These are phyloP conservation scores for Epinotia nisella DNA, from an alignment of 2,888 invertebrate species.

Conservation along the genomic window DNA sequence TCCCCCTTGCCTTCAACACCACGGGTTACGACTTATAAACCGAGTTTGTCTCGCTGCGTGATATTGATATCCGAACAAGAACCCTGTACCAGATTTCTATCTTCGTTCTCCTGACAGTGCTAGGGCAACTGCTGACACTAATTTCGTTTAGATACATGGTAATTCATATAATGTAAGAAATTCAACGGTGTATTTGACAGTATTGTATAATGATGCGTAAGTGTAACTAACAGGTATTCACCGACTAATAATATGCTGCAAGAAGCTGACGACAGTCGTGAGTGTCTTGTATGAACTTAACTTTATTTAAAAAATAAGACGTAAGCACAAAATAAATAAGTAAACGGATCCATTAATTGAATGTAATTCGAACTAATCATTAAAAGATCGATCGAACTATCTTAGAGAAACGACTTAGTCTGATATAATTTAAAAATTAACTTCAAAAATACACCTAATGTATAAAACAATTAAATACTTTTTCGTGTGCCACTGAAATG, in stretches of 20 bases:
- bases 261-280: not conserved
- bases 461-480: not conserved
- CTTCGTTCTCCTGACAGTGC: too few species aligned
- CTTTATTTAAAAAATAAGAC: slow-evolving; percentile 25
- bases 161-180: too few species aligned
- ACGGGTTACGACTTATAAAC: too few species aligned
- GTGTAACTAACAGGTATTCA: not conserved
- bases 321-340: slow-evolving; percentile 29
- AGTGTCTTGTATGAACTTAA: slow-evolving; percentile 11
- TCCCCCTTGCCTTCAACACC: too few species aligned
- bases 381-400: slow-evolving; percentile 69
- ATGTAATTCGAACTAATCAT: slow-evolving; percentile 73
- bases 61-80: too few species aligned
- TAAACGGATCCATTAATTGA: slow-evolving; percentile 64
- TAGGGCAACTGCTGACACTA: too few species aligned
- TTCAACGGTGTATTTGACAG: too few species aligned
- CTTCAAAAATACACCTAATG: slow-evolving; percentile 3
- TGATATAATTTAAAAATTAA: not conserved
- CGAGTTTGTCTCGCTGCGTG: too few species aligned
- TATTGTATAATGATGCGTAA: too few species aligned
- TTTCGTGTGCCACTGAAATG: not conserved
- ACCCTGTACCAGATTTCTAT: too few species aligned
- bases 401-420: not conserved
- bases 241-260: not conserved
- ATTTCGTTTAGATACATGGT: too few species aligned